Evolutionary conservation across 2,113 vertebrate genomes (phyloP).

Genomic region (Phalacrocorax aristotelis): DNA sequence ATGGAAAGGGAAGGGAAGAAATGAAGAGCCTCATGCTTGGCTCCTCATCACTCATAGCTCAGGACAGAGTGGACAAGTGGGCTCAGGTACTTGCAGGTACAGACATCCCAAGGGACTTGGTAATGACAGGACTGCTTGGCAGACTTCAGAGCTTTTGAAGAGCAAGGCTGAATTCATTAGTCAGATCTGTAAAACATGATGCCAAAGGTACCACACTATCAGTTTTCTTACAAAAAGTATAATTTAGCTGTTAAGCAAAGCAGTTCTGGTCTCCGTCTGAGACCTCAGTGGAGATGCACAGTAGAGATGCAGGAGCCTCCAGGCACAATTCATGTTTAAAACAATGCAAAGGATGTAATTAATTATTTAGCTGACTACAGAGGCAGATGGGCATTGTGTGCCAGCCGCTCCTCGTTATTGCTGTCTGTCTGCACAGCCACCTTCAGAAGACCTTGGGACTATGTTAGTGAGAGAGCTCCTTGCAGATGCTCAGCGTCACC

Average conservation of each 20-base stretch:
- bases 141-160: not conserved
- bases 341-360: not conserved
- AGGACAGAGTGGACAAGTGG: not conserved
- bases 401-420: not conserved
- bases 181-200: not conserved
- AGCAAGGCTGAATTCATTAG: not conserved
- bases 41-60: not conserved
- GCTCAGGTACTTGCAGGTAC: fast-evolving
- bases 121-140: not conserved
- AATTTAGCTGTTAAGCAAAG: not conserved
- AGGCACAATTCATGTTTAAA: not conserved
- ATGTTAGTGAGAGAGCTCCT: not conserved
- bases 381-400: not conserved
- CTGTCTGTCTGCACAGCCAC: slow-evolving; percentile 14
- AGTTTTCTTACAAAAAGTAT: not conserved
- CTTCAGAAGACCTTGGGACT: slow-evolving; percentile 27
- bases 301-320: not conserved
- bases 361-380: not conserved
- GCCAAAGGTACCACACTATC: not conserved
- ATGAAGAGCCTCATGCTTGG: not conserved
- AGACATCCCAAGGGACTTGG: not conserved
- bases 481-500: fast-evolving
- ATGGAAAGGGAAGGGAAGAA: not conserved
- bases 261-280: not conserved
- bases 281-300: not conserved